Conservation (phyloP, 2,888 invertebrate genomes). For the Ophion ellenae region DNA sequence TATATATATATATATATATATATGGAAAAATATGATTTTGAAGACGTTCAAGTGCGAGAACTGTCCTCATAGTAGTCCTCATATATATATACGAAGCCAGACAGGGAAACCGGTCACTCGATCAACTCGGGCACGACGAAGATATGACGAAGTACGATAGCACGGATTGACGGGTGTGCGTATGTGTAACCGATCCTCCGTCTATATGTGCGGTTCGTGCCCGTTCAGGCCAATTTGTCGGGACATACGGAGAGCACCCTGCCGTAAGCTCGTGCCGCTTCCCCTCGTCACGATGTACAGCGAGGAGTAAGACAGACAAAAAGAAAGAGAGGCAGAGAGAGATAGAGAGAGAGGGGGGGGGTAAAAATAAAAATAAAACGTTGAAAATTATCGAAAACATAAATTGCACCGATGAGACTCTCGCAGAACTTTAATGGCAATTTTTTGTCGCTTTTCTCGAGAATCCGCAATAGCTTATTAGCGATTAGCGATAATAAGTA, state of each 20-base stretch:
- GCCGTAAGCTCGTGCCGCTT: constrained; percentile 62
- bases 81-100: constrained; percentile 4
- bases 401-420: constrained; percentile 39
- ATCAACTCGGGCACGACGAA: constrained; percentile 58
- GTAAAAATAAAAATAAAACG: constrained; percentile 2
- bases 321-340: neutral
- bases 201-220: constrained; percentile 43
- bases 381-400: constrained; percentile 50
- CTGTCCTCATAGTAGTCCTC: too few relatives aligned
- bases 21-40: too few relatives aligned
- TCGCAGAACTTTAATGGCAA: constrained; percentile 13
- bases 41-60: too few relatives aligned
- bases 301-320: neutral
- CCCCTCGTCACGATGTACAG: constrained; percentile 44
- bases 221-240: constrained; percentile 64
- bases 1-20: too few relatives aligned
- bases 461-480: constrained; percentile 47
- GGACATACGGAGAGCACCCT: constrained; percentile 53
- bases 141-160: constrained; percentile 61
- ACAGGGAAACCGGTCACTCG: constrained; percentile 64
- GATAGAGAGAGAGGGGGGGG: neutral
- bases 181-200: constrained; percentile 20
- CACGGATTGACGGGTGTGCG: constrained; percentile 48
- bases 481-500: constrained; percentile 45
- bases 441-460: constrained; percentile 24